Conservation (phyloP, 2,888 invertebrate genomes). For the Hipparchia sbordonii region DNA sequence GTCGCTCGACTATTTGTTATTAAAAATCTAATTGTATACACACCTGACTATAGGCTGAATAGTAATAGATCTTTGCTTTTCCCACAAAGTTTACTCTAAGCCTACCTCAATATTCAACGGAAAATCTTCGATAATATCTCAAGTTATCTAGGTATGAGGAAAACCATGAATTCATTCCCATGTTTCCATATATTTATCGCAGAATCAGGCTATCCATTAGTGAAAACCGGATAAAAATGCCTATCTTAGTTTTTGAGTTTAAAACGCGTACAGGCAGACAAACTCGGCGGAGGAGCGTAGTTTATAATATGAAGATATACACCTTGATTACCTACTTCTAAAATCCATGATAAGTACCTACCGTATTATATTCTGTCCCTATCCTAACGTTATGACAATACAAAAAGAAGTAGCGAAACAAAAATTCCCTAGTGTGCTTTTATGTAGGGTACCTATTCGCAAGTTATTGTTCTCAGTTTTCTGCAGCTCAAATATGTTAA, state of each 20-base stretch:
- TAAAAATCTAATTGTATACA: neutral
- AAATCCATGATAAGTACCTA: too few species aligned
- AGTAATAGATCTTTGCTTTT: neutral
- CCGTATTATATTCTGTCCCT: neutral
- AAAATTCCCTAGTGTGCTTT: neutral
- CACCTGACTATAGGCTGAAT: neutral
- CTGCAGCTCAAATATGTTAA: slow-evolving; percentile 34
- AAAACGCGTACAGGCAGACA: too few species aligned
- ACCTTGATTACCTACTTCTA: too few species aligned
- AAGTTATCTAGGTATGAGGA: too few species aligned
- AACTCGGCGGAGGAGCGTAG: too few species aligned
- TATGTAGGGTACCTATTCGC: slow-evolving; percentile 15
- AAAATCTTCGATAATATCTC: neutral
- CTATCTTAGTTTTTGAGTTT: too few species aligned
- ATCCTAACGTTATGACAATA: neutral
- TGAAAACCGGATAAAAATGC: too few species aligned
- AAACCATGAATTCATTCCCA: too few species aligned
- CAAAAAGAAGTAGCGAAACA: slow-evolving; percentile 17
- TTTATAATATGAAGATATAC: too few species aligned
- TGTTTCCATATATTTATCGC: too few species aligned
- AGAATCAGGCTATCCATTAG: too few species aligned
- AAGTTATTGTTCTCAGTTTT: slow-evolving; percentile 41
- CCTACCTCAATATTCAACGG: neutral
- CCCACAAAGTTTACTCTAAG: neutral
- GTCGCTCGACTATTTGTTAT: neutral